phyloP scores from a whole-genome alignment of 2,797 vertebrate species.

The Merluccius polli region DNA sequence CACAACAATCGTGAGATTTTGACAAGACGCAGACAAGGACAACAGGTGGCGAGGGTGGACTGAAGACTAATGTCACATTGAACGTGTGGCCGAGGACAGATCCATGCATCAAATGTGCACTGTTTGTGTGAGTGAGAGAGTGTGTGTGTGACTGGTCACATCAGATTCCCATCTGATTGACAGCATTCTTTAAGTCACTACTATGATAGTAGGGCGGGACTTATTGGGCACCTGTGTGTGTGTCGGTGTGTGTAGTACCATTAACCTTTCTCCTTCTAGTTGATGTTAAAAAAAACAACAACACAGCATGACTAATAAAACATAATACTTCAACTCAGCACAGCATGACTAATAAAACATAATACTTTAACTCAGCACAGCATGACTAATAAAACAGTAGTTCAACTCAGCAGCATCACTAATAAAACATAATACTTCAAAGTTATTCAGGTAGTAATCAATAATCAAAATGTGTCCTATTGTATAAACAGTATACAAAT shows the following conservation, averaged over 20 bases:
- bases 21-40: background rate
- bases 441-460: background rate
- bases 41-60: background rate
- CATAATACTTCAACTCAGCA: background rate
- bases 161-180: constrained; percentile 78
- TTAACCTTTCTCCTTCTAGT: background rate
- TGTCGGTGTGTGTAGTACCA: no score
- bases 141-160: constrained; percentile 60
- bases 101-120: constrained; percentile 26
- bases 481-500: background rate
- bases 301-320: background rate
- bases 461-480: background rate
- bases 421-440: background rate
- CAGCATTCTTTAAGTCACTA: constrained; percentile 61
- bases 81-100: background rate
- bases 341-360: background rate
- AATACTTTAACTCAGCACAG: no score
- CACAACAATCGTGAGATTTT: background rate
- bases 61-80: background rate
- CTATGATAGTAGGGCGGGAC: constrained; percentile 1
- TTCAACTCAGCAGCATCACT: background rate
- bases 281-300: background rate
- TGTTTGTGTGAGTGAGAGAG: constrained; percentile 6
- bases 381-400: background rate
- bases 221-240: background rate